phyloP scores from a whole-genome alignment of 2,888 invertebrate species.

The Poecilus cupreus region DNA sequence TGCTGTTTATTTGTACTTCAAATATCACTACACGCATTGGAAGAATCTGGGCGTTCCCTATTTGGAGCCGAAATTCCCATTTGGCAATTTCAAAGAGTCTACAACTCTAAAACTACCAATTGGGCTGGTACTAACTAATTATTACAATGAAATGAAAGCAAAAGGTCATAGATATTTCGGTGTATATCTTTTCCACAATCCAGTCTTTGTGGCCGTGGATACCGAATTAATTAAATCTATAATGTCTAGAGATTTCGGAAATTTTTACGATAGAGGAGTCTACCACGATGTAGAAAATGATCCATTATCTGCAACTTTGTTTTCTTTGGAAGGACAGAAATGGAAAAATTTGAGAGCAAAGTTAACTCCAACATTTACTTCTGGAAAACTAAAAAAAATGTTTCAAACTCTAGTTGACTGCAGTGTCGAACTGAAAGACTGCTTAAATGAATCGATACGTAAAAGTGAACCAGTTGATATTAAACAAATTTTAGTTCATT shows the following conservation, averaged over 20 bases:
- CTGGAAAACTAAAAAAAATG: constrained; percentile 79
- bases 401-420: constrained; percentile 75
- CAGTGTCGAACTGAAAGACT: constrained; percentile 72
- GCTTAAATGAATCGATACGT: constrained; percentile 67
- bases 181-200: constrained; percentile 61
- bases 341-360: constrained; percentile 79
- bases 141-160: constrained; percentile 59
- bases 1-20: constrained; percentile 55
- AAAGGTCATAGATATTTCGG: constrained; percentile 60
- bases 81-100: constrained; percentile 53
- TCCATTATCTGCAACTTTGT: constrained; percentile 76
- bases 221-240: constrained; percentile 70
- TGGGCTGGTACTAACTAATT: constrained; percentile 38
- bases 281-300: constrained; percentile 76
- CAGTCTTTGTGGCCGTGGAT: constrained; percentile 66
- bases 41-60: constrained; percentile 46
- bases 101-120: constrained; percentile 16
- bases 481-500: constrained; percentile 35
- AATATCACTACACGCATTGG: constrained; percentile 60
- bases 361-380: constrained; percentile 79
- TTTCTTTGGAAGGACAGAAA: constrained; percentile 74
- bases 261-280: constrained; percentile 78
- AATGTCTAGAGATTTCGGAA: constrained; percentile 76
- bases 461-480: constrained; percentile 51
- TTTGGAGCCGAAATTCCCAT: constrained; percentile 52